phyloP scores from a whole-genome alignment of 2,888 invertebrate genomes.

The Spialia ferax region DNA sequence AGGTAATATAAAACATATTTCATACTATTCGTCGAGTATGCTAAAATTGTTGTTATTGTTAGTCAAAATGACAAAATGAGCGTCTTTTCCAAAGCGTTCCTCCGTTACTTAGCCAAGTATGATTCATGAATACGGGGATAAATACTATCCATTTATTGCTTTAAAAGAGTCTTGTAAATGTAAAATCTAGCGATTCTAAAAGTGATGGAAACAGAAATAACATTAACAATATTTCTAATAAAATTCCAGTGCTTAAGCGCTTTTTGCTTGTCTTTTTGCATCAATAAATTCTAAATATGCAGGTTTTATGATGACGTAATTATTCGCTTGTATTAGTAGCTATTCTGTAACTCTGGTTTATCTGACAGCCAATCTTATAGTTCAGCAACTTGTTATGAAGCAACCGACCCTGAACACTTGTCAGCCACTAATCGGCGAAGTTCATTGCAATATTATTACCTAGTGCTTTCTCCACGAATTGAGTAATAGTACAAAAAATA shows the following conservation, averaged over 20 bases:
- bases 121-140: too few species aligned
- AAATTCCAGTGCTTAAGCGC: background rate
- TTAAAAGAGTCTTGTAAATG: too few species aligned
- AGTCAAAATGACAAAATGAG: too few species aligned
- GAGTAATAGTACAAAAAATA: background rate
- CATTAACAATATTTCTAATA: background rate
- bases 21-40: too few species aligned
- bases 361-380: background rate
- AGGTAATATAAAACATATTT: too few species aligned
- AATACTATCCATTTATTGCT: too few species aligned
- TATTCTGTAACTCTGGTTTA: constrained; percentile 13
- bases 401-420: constrained; percentile 23
- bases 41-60: too few species aligned
- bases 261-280: background rate
- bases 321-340: background rate
- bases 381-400: constrained; percentile 14
- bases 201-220: background rate
- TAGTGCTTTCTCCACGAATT: constrained; percentile 17
- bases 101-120: too few species aligned
- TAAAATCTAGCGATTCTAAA: too few species aligned
- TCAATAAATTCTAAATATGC: background rate
- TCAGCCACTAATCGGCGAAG: constrained; percentile 7
- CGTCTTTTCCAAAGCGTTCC: too few species aligned
- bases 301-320: constrained; percentile 1
- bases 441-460: constrained; percentile 3